Base-by-base conservation (phyloP, 2,888 invertebrate species). In the Drosophila kuntzei region DNA sequence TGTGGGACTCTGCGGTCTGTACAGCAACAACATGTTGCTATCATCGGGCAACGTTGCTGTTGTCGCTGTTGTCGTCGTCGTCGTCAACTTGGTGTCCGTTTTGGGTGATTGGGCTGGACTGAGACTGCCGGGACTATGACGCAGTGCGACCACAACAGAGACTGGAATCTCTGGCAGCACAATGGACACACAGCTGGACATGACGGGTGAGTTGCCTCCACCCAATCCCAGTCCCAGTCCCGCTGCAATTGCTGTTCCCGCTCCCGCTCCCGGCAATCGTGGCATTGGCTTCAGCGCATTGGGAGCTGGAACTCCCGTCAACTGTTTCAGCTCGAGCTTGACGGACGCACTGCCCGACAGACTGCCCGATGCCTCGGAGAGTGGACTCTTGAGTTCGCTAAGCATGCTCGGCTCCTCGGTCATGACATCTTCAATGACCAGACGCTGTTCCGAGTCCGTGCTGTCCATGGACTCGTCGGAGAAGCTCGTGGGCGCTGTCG, bases 381-480 rank as follows among this genome's bases (percentile, higher is more conserved):
- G 11, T 0, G 90, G 90, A 64, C 90, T 90, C 71, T 90, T 90
- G 3, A 81, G 81, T 16, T 82, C 80, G 5, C 77, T 61, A 1
- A 71, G 70, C 1, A 68, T 50, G 12, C 76, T 73, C 1, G 86
- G 70, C 71, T 89, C 86, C 59, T 92, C 87, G 79, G 93, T 80
- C 83, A 93, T 85, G 4, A 92, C 91, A 60, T 92, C 92, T 50
- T 93, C 95, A 49, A 95, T 95, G 0, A 95, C 93, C 20, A 95
- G 89, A 8, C 94, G 92, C 63, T 94, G 93, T 76, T 95, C 95
- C 0, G 95, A 95, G 89, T 95, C 95, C 50, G 94, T 95, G 80
- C 94, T 94, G 65, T 95, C 95, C 1, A 94, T 93, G 7, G 94
- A 94, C 64, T 94, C 94, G 9, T 94, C 94, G 39, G 94, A 94